Evolutionary conservation across 1,140 invertebrate species (phyloP), one percentile per base, ranked within the genome.

Genomic region (Dryas iulia): DNA sequence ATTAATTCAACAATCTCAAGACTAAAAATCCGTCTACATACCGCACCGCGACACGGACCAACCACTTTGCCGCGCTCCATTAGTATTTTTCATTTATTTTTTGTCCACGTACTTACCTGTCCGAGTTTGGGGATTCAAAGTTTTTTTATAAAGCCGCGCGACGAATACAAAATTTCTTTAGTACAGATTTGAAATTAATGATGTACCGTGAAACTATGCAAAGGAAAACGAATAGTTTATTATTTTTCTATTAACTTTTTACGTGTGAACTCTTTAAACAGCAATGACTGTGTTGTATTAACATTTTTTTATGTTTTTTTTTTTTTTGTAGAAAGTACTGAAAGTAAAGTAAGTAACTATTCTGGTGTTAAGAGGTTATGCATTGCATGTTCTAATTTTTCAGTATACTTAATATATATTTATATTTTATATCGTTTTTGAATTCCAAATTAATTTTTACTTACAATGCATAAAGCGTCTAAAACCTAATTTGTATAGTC

Each of bases 1-100:
- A 24, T 24, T 24, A 24, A 26, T 5, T 5, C 4, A 26, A 53
- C 3, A 28, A 21, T 8, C 1, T 61, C 47, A 65, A 65, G 28
- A 70, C 31, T 64, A 65, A 56, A 56, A 35, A 65, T 60, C 62
- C 78, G 59, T 47, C 58, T 74, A 84, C 83, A 78, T 87, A 86
- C 82, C 82, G 65, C 68, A 75, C 14, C 59, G 79, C 84, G 58
- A 11, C 74, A 39, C 77, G 79, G 74, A 75, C 79, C 80, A 86
- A 87, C 87, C 85, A 84, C 87, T 81, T 76, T 69, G 82, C 79
- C 80, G 69, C 81, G 86, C 81, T 88, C 86, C 89, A 91, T 91
- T 91, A 91, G 89, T 89, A 88, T 90, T 89, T 91, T 90, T 86
- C 87, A 91, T 91, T 91, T 91, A 91, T 91, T 91, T 91, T 91